phyloP scores from a whole-genome alignment of 2,113 vertebrate genomes.

The Sturnira hondurensis region DNA sequence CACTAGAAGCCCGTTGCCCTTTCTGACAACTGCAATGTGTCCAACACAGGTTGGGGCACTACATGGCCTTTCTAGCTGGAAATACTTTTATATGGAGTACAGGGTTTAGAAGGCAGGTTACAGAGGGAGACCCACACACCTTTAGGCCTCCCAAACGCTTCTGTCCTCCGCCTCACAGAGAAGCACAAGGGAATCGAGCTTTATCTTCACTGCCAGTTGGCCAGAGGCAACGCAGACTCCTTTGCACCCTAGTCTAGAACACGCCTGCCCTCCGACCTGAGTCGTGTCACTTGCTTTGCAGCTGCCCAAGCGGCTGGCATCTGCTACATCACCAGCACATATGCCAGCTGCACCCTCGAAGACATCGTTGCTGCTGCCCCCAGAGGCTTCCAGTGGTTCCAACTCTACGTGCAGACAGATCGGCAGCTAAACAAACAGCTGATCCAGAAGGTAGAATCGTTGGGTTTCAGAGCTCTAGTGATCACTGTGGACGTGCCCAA shows the following conservation, averaged over 20 bases:
- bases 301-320: conserved; percentile 85
- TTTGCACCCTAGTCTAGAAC: background rate
- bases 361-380: conserved; percentile 88
- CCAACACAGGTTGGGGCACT: background rate
- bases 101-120: background rate
- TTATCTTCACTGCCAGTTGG: background rate
- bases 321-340: conserved; percentile 92
- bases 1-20: background rate
- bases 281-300: conserved; percentile 57
- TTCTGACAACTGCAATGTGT: background rate
- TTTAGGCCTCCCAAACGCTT: background rate
- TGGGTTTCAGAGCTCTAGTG: conserved; percentile 92
- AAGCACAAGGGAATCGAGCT: background rate
- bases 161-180: background rate
- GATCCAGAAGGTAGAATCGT: conserved; percentile 84
- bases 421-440: conserved; percentile 86
- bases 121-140: background rate
- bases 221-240: background rate
- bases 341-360: conserved; percentile 90
- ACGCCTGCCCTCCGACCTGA: background rate
- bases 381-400: conserved; percentile 90
- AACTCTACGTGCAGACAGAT: conserved; percentile 91
- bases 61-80: background rate
- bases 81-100: background rate
- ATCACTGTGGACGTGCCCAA: conserved; percentile 90